A percentile compares a stretch with the other conserved stretches of the same genome.
Conservation (phyloP, 2,113 vertebrate species). For the Coryphaenoides rupestris region DNA sequence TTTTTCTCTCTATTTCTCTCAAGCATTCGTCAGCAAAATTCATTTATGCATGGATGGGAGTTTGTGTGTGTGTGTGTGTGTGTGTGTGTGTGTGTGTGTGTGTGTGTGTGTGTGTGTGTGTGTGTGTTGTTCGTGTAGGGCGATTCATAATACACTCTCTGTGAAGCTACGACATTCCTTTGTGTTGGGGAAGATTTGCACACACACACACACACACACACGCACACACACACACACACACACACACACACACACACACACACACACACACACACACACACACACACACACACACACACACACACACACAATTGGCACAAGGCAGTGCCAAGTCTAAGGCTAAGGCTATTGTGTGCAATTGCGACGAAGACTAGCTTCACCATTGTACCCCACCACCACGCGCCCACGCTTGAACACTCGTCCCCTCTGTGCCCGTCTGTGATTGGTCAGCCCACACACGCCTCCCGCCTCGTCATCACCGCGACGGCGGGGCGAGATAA, state of each 20-base stretch:
- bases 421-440: slow-evolving; percentile 43
- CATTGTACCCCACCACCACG: slow-evolving; percentile 4
- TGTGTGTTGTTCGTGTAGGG: slow-evolving; percentile 24
- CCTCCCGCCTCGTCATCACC: slow-evolving; percentile 23
- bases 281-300: too few species aligned
- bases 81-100: too few species aligned
- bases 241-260: too few species aligned
- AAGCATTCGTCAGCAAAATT: slow-evolving; percentile 42
- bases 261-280: too few species aligned
- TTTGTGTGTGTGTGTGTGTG: neutral
- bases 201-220: slow-evolving; percentile 3
- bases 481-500: slow-evolving; percentile 25
- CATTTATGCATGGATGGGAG: slow-evolving; percentile 18
- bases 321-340: too few species aligned
- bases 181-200: slow-evolving; percentile 15
- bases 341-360: too few species aligned
- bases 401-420: slow-evolving; percentile 13
- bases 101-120: neutral
- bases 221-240: too few species aligned
- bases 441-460: slow-evolving; percentile 44
- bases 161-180: slow-evolving; percentile 18
- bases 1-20: slow-evolving; percentile 19
- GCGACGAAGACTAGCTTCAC: too few species aligned
- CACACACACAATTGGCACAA: neutral
- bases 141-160: slow-evolving; percentile 22